Conservation (phyloP, 2,888 invertebrate genomes). For the Thymelicus acteon region DNA sequence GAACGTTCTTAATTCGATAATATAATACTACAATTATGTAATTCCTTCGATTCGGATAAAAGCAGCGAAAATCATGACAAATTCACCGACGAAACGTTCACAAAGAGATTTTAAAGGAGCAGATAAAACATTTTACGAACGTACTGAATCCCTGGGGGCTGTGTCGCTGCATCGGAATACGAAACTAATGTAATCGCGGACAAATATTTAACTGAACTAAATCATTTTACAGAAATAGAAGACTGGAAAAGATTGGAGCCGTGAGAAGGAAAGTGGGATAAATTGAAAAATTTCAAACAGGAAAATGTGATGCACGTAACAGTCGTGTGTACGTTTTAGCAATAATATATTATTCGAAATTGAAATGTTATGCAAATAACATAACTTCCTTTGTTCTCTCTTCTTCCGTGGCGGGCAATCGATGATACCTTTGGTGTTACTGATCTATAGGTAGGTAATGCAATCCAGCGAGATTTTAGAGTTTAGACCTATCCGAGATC, state of each 20-base stretch:
- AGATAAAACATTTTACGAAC: slow-evolving; percentile 19
- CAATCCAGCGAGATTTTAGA: no score
- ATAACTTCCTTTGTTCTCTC: no score
- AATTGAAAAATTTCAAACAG: background rate
- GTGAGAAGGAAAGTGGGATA: background rate
- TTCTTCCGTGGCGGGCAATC: no score
- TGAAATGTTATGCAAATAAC: no score
- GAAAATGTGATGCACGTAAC: background rate
- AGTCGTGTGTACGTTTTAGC: background rate
- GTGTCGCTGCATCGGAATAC: slow-evolving; percentile 13
- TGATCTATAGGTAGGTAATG: no score
- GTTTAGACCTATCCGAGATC: no score
- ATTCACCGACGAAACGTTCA: slow-evolving; percentile 8
- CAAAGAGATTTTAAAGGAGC: background rate
- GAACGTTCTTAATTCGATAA: slow-evolving; percentile 4
- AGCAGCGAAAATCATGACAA: background rate
- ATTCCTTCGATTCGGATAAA: slow-evolving; percentile 8
- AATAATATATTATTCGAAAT: no score
- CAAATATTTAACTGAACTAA: slow-evolving; percentile 29
- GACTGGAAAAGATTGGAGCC: slow-evolving; percentile 5
- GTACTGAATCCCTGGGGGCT: slow-evolving; percentile 7
- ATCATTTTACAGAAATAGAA: slow-evolving; percentile 22
- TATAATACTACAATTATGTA: background rate
- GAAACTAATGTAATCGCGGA: slow-evolving; percentile 13
- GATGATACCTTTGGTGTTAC: no score